phyloP scores from a whole-genome alignment of 1,140 invertebrate genomes.

The Heliconius melpomene region DNA sequence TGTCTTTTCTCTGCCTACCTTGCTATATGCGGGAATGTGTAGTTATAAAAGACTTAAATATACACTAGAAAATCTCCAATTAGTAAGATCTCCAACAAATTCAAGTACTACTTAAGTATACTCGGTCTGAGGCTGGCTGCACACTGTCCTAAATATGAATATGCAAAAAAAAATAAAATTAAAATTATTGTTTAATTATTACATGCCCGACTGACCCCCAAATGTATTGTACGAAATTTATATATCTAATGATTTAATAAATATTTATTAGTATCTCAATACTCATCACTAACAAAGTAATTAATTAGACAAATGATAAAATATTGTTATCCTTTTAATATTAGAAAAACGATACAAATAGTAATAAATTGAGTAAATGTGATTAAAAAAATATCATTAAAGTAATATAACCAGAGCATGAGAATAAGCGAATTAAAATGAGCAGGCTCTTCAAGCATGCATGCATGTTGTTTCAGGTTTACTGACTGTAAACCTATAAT shows the following conservation, averaged over 20 bases:
- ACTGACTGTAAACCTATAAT: neutral
- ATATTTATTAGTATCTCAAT: neutral
- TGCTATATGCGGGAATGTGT: no score
- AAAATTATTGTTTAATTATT: no score
- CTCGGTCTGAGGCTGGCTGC: neutral
- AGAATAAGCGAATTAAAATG: conserved; percentile 6
- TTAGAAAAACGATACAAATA: no score
- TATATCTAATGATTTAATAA: neutral
- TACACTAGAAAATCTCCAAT: neutral
- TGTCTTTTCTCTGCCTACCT: no score
- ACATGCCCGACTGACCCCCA: neutral
- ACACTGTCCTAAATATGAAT: neutral
- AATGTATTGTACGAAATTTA: neutral
- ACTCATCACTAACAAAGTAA: no score
- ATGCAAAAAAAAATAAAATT: neutral
- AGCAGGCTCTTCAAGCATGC: neutral
- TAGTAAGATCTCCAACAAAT: neutral
- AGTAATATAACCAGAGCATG: neutral
- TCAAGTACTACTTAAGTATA: neutral
- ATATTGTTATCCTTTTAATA: no score
- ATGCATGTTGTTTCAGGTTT: no score
- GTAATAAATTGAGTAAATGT: neutral
- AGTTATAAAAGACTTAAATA: no score
- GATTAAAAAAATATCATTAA: neutral
- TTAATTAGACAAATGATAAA: no score